phyloP scores from a whole-genome alignment of 2,888 invertebrate species.

The Lithodes maja region DNA sequence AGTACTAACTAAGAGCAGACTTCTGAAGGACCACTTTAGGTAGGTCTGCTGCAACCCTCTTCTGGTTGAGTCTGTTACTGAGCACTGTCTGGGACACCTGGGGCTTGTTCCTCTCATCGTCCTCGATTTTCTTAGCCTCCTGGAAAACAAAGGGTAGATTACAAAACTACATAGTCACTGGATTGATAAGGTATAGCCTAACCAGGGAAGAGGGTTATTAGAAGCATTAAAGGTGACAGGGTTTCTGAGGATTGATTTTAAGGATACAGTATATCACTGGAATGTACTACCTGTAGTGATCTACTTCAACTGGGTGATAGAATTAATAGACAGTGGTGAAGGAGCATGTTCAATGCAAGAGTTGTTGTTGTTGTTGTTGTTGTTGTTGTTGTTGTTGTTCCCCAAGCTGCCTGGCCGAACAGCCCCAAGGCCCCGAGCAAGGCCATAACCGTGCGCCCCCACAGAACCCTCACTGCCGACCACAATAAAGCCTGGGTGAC shows the following conservation, averaged over 20 bases:
- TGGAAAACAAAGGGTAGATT: background rate
- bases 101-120: constrained; percentile 43
- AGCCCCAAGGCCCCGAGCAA: too few species aligned
- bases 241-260: background rate
- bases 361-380: too few species aligned
- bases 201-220: background rate
- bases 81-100: constrained; percentile 4
- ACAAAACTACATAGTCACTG: background rate
- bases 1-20: constrained; percentile 34
- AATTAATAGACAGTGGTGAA: too few species aligned
- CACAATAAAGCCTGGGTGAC: too few species aligned
- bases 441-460: too few species aligned
- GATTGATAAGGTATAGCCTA: too few species aligned
- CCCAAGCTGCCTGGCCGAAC: too few species aligned
- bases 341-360: too few species aligned
- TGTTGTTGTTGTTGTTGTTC: too few species aligned
- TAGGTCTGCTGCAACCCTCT: constrained; percentile 19
- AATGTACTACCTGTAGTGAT: too few species aligned
- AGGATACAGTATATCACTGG: background rate
- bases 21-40: constrained; percentile 29
- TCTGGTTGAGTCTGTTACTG: constrained; percentile 17
- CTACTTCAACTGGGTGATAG: too few species aligned
- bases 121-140: constrained; percentile 32
- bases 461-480: too few species aligned
- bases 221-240: background rate